These are phyloP conservation scores for Orchestes rusci DNA, from an alignment of 2,888 invertebrate genomes.

Conservation along the genomic window DNA sequence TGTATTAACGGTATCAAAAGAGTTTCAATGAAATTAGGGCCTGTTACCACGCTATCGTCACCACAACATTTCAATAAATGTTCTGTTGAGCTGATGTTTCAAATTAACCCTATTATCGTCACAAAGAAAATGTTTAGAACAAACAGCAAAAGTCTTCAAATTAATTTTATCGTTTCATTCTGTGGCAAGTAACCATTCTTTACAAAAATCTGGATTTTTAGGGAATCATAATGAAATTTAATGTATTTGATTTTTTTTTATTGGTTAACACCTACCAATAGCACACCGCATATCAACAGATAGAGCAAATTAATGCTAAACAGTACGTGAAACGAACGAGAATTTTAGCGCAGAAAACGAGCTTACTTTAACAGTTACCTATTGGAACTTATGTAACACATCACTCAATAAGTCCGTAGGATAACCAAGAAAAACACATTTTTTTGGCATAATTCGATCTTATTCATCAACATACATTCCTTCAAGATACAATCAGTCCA, in stretches of 20 bases:
- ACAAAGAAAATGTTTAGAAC: conserved; percentile 1
- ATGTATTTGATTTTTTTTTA: neutral
- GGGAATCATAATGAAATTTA: neutral
- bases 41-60: too few relatives aligned
- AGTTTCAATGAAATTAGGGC: too few relatives aligned
- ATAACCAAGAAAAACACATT: too few relatives aligned
- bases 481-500: too few relatives aligned
- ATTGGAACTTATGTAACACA: too few relatives aligned
- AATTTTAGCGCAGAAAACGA: neutral
- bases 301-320: neutral
- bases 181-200: neutral
- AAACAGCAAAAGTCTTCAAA: neutral
- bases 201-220: neutral
- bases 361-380: too few relatives aligned
- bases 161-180: neutral
- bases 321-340: neutral
- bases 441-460: too few relatives aligned
- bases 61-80: too few relatives aligned
- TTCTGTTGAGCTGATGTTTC: conserved; percentile 2
- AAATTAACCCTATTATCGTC: conserved; percentile 2
- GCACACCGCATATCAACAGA: neutral
- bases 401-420: too few relatives aligned
- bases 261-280: too few relatives aligned
- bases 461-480: too few relatives aligned
- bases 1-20: too few relatives aligned